Base-by-base conservation (phyloP, 1,140 invertebrate species). In the Heliconius eleuchia region DNA sequence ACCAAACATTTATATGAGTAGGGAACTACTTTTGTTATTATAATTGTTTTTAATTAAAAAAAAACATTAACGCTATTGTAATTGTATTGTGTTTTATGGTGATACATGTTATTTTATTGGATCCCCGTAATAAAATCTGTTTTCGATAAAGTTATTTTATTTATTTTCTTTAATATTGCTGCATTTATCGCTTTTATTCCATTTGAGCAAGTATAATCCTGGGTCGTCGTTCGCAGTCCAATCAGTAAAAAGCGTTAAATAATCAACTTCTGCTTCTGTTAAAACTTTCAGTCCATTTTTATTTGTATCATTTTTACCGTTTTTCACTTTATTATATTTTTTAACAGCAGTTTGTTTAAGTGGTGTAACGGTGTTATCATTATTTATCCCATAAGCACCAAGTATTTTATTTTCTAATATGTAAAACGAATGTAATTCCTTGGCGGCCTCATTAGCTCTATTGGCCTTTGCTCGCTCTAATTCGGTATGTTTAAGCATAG, bases 1-100 rank as follows among this genome's bases (percentile, higher is more conserved):
- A 94, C 93, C 93, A 94, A 94, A 94, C 93, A 91, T 91, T 92
- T 91, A 88, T 90, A 89, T 88, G 84, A 87, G 86, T 93, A 93
- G 91, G 87, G 85, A 85, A 92, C 86, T 93, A 93, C 87, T 92
- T 93, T 92, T 93, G 92, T 94, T 94, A 88, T 13, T 84, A 84
- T 87, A 86, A 90, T 90, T 89, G 84, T 90, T 94, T 93, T 88
- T 23, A 23, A 89, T 86, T 11, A 80, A 83, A 82, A 83, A 82
- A 86, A 86, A 86, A 88, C 80, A 87, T 85, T 85, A 82, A 88
- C 81, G 80, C 82, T 85, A 87, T 86, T 85, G 86, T 87, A 88
- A 88, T 85, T 89, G 86, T 89, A 90, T 90, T 92, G 85, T 89
- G 88, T 90, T 92, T 90, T 87, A 89, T 86, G 84, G 80, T 86